Percentiles rank a stretch among this genome's conserved stretches.
These are phyloP conservation scores for Ctenodactylus gundi DNA, from an alignment of 2,113 vertebrate genomes.

Conservation along the genomic window DNA sequence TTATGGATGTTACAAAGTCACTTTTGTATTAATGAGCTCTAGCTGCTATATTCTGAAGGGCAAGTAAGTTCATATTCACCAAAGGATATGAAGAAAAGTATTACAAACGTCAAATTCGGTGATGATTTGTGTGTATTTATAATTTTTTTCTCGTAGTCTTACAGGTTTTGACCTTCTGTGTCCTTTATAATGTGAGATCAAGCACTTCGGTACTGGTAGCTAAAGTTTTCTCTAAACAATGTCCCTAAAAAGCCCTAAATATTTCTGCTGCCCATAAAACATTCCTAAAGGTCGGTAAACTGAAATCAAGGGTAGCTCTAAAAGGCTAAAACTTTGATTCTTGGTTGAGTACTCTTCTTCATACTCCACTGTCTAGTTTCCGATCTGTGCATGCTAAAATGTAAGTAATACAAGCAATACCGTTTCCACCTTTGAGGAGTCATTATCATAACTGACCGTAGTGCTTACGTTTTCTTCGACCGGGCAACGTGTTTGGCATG, in stretches of 20 bases:
- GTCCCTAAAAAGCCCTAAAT: not conserved
- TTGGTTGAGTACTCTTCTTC: not conserved
- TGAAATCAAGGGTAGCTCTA: not conserved
- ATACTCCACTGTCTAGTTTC: not conserved
- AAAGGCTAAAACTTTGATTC: not conserved
- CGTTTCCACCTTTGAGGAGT: not conserved
- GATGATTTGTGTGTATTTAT: conserved; percentile 44
- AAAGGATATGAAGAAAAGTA: not conserved
- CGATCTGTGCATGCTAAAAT: not conserved
- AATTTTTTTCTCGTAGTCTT: not conserved
- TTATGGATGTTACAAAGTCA: conserved; percentile 52
- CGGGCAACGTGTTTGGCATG: not conserved
- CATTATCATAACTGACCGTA: not conserved
- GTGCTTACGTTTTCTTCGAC: not conserved
- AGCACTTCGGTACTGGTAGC: conserved; percentile 20
- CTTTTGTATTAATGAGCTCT: conserved; percentile 65
- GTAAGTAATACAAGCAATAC: not conserved
- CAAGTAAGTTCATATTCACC: conserved; percentile 33
- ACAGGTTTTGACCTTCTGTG: conserved; percentile 7
- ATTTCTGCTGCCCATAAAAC: not conserved
- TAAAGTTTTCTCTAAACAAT: not conserved
- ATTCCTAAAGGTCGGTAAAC: not conserved
- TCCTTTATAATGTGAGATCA: not conserved
- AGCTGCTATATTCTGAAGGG: conserved; percentile 45
- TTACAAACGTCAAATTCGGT: conserved; percentile 30